Conservation (phyloP, 2,888 invertebrate species). For the Periphyllus acericola region DNA sequence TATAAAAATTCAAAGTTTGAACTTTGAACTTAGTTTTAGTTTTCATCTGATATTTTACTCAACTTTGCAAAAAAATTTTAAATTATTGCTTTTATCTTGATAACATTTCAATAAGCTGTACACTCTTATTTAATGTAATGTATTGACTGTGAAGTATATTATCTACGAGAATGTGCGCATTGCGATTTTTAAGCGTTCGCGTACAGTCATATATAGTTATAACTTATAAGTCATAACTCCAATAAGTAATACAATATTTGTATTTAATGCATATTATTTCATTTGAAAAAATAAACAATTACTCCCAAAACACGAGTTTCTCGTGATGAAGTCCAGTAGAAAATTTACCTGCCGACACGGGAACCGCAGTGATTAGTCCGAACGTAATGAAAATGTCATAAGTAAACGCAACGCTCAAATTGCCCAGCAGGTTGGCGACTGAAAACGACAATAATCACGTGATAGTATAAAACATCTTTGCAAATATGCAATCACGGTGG, state of each 20-base stretch:
- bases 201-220: no score
- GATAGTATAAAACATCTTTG: not conserved
- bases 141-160: no score
- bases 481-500: not conserved
- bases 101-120: no score
- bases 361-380: constrained; percentile 92
- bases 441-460: constrained; percentile 64
- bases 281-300: not conserved
- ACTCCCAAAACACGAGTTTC: not conserved
- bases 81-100: no score
- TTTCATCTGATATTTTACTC: no score
- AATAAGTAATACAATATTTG: not conserved
- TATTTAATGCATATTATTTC: not conserved
- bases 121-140: no score
- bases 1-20: no score
- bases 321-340: not conserved
- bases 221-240: no score
- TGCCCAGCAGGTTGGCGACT: constrained; percentile 92
- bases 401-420: constrained; percentile 92
- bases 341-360: constrained; percentile 88
- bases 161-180: no score
- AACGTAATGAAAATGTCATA: constrained; percentile 95
- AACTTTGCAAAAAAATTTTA: no score
- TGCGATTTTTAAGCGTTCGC: no score
- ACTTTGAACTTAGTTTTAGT: no score